Evolutionary conservation across 1,140 invertebrate genomes (phyloP).

Genomic region (Heliconius nattereri): DNA sequence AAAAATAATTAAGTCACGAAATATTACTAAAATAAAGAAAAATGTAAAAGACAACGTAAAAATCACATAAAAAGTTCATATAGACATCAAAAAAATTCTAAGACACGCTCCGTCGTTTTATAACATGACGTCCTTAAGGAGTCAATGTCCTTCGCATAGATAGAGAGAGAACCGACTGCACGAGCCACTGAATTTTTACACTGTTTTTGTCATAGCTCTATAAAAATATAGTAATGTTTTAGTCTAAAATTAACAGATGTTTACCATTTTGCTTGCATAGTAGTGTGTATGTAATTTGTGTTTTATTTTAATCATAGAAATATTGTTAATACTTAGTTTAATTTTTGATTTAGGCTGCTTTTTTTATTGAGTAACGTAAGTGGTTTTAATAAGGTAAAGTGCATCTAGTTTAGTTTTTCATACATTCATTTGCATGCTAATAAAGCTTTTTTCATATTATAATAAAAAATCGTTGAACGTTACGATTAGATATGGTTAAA

Average conservation of each 20-base stretch:
- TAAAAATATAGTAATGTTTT: background rate
- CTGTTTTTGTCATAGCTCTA: background rate
- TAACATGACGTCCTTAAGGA: constrained; percentile 17
- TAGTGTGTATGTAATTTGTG: background rate
- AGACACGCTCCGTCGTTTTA: constrained; percentile 20
- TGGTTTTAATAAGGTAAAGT: too few species aligned
- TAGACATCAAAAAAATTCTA: constrained; percentile 18
- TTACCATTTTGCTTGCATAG: background rate
- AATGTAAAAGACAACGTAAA: background rate
- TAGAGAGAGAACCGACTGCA: background rate
- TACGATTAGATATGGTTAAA: too few species aligned
- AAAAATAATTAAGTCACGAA: background rate
- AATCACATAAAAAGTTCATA: background rate
- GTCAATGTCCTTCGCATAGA: constrained; percentile 19
- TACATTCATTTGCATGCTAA: too few species aligned
- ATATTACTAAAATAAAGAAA: background rate
- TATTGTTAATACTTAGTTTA: too few species aligned
- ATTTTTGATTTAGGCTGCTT: too few species aligned
- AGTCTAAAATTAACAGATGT: background rate
- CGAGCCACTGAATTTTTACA: background rate
- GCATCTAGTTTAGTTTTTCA: too few species aligned
- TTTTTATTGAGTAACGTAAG: too few species aligned
- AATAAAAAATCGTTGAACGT: too few species aligned
- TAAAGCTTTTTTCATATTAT: too few species aligned
- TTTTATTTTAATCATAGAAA: background rate